Conservation (phyloP, 2,797 vertebrate species). For the Sebastes steindachneri region DNA sequence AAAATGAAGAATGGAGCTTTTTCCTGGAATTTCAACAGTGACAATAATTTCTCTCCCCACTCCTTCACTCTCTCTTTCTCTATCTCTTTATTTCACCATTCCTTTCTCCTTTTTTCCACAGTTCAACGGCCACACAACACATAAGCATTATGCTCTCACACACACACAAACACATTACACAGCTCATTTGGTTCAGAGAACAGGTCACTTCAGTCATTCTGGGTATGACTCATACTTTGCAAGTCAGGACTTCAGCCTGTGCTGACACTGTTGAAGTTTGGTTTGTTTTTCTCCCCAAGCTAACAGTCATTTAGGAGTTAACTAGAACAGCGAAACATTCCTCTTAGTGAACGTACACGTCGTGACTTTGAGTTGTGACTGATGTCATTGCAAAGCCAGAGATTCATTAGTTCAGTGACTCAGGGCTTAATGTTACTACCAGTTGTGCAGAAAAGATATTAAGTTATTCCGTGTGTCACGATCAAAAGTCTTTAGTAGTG, state of each 20-base stretch:
- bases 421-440: neutral
- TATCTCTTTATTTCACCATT: slow-evolving; percentile 1
- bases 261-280: slow-evolving; percentile 21
- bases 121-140: slow-evolving; percentile 7
- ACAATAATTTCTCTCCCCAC: slow-evolving; percentile 24
- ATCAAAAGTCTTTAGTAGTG: neutral
- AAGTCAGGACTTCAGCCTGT: slow-evolving; percentile 51
- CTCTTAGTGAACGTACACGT: slow-evolving; percentile 1
- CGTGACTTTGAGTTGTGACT: neutral
- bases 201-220: slow-evolving; percentile 49
- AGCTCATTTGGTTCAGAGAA: slow-evolving; percentile 60
- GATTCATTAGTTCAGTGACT: slow-evolving; percentile 32
- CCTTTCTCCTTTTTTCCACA: neutral
- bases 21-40: slow-evolving; percentile 41
- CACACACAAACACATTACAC: slow-evolving; percentile 46
- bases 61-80: slow-evolving; percentile 1
- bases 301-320: slow-evolving; percentile 4
- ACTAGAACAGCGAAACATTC: slow-evolving; percentile 2
- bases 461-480: neutral
- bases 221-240: slow-evolving; percentile 51
- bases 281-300: slow-evolving; percentile 37
- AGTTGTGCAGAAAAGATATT: neutral
- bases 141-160: slow-evolving; percentile 18
- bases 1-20: slow-evolving; percentile 48
- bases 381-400: slow-evolving; percentile 8